A percentile compares a stretch with the other conserved stretches of the same genome.
Conservation (phyloP, 2,888 invertebrate species). For the Limenitis camilla region DNA sequence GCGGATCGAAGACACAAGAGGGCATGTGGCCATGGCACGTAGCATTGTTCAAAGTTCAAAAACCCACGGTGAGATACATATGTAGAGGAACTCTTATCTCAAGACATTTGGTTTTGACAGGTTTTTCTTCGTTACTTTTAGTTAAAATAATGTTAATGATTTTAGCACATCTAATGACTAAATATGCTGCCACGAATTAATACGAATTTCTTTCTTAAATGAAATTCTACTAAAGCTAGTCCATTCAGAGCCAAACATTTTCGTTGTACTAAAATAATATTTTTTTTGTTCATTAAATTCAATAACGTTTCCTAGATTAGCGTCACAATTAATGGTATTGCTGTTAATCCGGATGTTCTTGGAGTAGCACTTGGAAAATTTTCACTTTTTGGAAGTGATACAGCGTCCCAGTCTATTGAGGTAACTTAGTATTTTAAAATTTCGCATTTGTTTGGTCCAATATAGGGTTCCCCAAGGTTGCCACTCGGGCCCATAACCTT, state of each 20-base stretch:
- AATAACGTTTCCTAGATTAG: neutral
- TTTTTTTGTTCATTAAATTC: too few species aligned
- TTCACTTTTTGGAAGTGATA: slow-evolving; percentile 4
- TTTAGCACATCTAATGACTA: too few species aligned
- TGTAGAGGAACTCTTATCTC: slow-evolving; percentile 52
- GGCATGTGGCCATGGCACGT: slow-evolving; percentile 61
- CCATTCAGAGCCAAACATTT: too few species aligned
- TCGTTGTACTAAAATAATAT: slow-evolving; percentile 26
- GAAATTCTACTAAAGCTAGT: too few species aligned
- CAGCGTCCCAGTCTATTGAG: slow-evolving; percentile 7
- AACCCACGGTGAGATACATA: too few species aligned
- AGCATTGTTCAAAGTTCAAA: slow-evolving; percentile 38
- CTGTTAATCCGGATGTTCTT: slow-evolving; percentile 5
- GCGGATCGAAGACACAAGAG: slow-evolving; percentile 36
- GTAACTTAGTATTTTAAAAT: too few species aligned
- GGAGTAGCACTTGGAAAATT: slow-evolving; percentile 11
- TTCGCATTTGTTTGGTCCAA: too few species aligned
- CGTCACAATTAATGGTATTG: neutral
- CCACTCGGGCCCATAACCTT: too few species aligned
- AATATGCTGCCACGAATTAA: too few species aligned
- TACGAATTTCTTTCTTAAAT: slow-evolving; percentile 38
- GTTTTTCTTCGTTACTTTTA: slow-evolving; percentile 27
- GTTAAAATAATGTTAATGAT: too few species aligned
- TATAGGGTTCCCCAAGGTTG: too few species aligned
- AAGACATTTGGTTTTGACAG: slow-evolving; percentile 40